Conservation (phyloP, 2,888 invertebrate genomes). For the Diadromus collaris region DNA sequence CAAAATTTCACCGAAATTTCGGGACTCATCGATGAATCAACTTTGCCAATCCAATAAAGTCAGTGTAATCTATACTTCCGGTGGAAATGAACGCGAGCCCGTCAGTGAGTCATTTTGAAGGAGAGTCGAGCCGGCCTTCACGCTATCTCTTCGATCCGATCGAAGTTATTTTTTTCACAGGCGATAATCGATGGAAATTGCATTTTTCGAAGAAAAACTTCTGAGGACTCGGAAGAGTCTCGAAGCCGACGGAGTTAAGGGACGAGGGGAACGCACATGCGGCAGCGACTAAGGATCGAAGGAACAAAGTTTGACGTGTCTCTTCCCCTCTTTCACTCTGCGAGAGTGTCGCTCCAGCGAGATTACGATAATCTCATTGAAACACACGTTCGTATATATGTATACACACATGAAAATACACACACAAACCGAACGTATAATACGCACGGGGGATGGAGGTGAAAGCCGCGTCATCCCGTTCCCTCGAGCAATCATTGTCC, state of each 20-base stretch:
- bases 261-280: slow-evolving; percentile 2
- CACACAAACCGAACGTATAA: background rate
- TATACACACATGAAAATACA: background rate
- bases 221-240: background rate
- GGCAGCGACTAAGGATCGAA: slow-evolving; percentile 17
- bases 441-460: slow-evolving; percentile 3
- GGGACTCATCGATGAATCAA: background rate
- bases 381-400: background rate
- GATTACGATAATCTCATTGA: slow-evolving; percentile 46
- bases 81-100: slow-evolving; percentile 4
- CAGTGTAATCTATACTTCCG: background rate
- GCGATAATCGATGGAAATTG: slow-evolving; percentile 23
- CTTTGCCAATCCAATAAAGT: background rate
- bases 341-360: slow-evolving; percentile 32
- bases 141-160: slow-evolving; percentile 30
- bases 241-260: background rate
- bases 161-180: slow-evolving; percentile 27
- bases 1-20: background rate
- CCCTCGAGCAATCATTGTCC: slow-evolving; percentile 46
- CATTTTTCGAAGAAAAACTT: background rate
- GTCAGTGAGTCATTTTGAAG: slow-evolving; percentile 6
- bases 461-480: slow-evolving; percentile 38
- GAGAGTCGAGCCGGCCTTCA: background rate
- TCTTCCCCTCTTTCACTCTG: background rate
- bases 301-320: slow-evolving; percentile 35